phyloP scores from a whole-genome alignment of 1,140 invertebrate species.

The Diorhabda carinulata region DNA sequence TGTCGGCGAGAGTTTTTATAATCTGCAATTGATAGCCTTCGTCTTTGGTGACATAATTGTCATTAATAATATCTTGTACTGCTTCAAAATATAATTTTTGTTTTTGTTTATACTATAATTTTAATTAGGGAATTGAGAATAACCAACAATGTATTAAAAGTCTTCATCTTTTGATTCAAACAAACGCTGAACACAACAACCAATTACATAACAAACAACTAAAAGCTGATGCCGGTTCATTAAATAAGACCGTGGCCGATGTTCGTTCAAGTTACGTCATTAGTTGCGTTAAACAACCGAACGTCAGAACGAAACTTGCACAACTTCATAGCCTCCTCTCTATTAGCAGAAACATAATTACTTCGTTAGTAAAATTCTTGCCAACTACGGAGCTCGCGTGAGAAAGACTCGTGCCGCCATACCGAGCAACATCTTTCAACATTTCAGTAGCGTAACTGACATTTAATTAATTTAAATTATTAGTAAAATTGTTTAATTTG shows the following conservation, averaged over 20 bases:
- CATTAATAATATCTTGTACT: no score
- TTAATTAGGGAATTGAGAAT: no score
- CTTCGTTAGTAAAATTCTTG: constrained; percentile 45
- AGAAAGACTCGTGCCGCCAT: neutral
- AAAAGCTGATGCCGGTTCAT: constrained; percentile 35
- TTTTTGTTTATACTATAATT: no score
- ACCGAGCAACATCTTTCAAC: neutral
- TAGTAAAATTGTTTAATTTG: no score
- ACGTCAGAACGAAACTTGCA: constrained; percentile 40
- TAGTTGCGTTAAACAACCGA: constrained; percentile 40
- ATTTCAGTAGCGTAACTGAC: neutral
- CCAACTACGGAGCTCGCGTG: constrained; percentile 33
- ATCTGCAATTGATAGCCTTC: no score
- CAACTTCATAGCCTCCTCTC: constrained; percentile 33
- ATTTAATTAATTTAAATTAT: no score
- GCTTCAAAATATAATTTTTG: no score
- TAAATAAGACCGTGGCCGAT: constrained; percentile 38
- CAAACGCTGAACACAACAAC: constrained; percentile 15
- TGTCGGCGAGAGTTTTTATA: no score
- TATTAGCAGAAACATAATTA: constrained; percentile 44
- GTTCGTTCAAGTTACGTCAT: constrained; percentile 42
- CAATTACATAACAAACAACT: constrained; percentile 30
- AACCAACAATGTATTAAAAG: no score
- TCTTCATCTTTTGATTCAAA: neutral
- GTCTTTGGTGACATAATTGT: no score